These are phyloP conservation scores for Pteromalus puparum DNA, from an alignment of 1,140 invertebrate genomes.

Conservation along the genomic window DNA sequence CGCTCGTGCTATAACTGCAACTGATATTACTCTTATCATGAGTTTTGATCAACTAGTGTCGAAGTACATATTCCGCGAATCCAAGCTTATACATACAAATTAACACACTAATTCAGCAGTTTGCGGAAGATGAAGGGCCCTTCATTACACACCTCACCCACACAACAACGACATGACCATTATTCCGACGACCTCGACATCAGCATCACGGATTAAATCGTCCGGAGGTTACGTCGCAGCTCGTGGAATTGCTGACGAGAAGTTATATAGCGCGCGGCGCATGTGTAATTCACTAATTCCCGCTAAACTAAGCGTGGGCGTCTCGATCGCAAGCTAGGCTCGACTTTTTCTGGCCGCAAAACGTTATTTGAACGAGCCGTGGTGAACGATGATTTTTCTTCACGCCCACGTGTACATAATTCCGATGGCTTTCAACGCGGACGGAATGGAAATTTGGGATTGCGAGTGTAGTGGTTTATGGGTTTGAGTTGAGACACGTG, in stretches of 20 bases:
- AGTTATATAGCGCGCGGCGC: not conserved
- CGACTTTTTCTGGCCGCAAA: not conserved
- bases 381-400: not conserved
- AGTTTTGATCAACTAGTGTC: too few relatives aligned
- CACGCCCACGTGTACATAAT: not conserved
- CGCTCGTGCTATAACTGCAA: too few relatives aligned
- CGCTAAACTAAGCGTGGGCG: conserved; percentile 5
- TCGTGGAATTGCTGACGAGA: not conserved
- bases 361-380: not conserved
- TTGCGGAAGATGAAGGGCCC: not conserved
- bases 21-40: too few relatives aligned
- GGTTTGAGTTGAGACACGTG: not conserved
- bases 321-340: not conserved
- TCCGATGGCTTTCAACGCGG: not conserved
- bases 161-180: too few relatives aligned
- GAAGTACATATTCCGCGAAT: too few relatives aligned
- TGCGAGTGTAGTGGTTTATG: not conserved
- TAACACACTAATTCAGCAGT: not conserved
- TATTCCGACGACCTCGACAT: not conserved
- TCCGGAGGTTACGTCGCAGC: not conserved
- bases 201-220: conserved; percentile 13
- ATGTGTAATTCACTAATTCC: conserved; percentile 7
- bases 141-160: not conserved
- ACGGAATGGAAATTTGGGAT: not conserved
- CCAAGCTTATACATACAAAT: not conserved